Conservation (phyloP, 2,888 invertebrate genomes). For the Acrobasis suavella region DNA sequence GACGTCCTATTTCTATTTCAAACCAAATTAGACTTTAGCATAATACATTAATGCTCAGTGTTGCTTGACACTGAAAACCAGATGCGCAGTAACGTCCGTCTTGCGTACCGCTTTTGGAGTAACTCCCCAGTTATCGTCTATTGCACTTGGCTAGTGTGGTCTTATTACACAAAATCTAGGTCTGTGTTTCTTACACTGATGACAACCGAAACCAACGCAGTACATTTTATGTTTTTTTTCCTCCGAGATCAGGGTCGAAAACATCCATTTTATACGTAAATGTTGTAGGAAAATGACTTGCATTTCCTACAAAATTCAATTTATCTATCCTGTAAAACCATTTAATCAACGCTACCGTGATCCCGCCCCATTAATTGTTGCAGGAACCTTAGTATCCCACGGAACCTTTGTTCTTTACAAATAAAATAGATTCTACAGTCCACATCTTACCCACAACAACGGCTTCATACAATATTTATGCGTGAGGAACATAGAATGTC, state of each 20-base stretch:
- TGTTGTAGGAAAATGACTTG: not conserved
- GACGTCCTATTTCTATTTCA: too few relatives aligned
- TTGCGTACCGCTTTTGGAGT: too few relatives aligned
- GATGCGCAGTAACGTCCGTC: too few relatives aligned
- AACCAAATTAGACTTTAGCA: too few relatives aligned
- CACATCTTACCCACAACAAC: conserved; percentile 55
- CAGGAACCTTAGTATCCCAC: conserved; percentile 6
- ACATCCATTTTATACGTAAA: not conserved
- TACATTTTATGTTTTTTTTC: too few relatives aligned
- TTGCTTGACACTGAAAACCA: too few relatives aligned
- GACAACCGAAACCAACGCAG: too few relatives aligned
- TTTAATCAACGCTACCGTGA: conserved; percentile 13
- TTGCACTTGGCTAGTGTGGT: too few relatives aligned
- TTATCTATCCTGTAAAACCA: not conserved
- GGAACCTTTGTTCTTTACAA: conserved; percentile 48
- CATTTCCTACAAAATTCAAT: not conserved
- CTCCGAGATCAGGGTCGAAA: not conserved
- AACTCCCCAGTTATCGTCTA: too few relatives aligned
- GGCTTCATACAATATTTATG: conserved; percentile 71
- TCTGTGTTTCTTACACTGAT: too few relatives aligned
- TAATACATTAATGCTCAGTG: too few relatives aligned
- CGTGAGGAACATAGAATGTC: conserved; percentile 67
- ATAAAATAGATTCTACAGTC: conserved; percentile 53
- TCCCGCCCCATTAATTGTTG: conserved; percentile 10
- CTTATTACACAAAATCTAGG: too few relatives aligned